Percentiles rank a stretch among this genome's conserved stretches.
Evolutionary conservation across 2,113 vertebrate species (phyloP).

Genomic region (Calyptomena viridis): DNA sequence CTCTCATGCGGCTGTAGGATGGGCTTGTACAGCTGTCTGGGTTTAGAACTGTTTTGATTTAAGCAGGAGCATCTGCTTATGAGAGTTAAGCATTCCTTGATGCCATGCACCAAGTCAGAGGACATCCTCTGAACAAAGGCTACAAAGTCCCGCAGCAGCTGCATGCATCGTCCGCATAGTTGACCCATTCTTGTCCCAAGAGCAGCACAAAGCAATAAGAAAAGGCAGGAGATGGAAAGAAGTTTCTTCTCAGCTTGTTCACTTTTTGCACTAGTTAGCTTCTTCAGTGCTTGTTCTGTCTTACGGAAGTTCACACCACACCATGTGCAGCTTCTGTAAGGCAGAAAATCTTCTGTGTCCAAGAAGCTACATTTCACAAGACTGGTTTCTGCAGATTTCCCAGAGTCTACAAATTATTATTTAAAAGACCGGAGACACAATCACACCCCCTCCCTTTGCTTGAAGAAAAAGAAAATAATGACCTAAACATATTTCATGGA

Average conservation of each 20-base stretch:
- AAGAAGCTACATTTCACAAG: not conserved
- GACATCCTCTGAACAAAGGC: conserved; percentile 49
- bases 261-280: not conserved
- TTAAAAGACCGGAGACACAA: not conserved
- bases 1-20: conserved; percentile 64
- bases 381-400: not conserved
- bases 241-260: not conserved
- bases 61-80: conserved; percentile 70
- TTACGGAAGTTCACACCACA: not conserved
- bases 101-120: conserved; percentile 37
- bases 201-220: not conserved
- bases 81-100: conserved; percentile 62
- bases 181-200: conserved; percentile 46
- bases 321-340: not conserved
- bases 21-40: conserved; percentile 52
- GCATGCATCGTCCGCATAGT: conserved; percentile 70
- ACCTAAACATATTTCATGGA: not conserved
- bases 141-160: conserved; percentile 62
- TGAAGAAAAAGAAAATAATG: not conserved
- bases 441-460: not conserved
- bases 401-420: not conserved
- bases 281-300: not conserved
- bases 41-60: conserved; percentile 4
- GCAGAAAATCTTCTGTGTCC: not conserved
- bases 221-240: not conserved